Percentiles rank a stretch among this genome's conserved stretches.
Conservation (phyloP, 2,113 vertebrate species). For the Cairina moschata region DNA sequence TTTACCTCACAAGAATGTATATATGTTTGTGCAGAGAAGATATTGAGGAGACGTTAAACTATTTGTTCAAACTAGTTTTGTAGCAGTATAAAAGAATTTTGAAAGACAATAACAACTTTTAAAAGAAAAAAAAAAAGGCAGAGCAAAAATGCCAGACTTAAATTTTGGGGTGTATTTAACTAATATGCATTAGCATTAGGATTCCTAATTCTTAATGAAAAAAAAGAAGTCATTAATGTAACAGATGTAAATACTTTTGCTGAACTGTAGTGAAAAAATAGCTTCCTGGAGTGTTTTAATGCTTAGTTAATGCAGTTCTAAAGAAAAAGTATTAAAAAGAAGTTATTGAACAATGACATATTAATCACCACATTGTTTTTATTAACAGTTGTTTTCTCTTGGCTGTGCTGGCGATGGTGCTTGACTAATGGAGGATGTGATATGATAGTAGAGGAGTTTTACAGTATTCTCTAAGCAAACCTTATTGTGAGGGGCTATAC, state of each 20-base stretch:
- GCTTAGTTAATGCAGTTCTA: neutral
- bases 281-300: neutral
- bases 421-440: neutral
- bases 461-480: neutral
- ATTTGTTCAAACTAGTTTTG: neutral
- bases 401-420: neutral
- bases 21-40: neutral
- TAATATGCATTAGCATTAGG: neutral
- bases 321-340: neutral
- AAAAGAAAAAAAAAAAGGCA: neutral
- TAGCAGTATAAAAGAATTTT: neutral
- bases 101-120: neutral
- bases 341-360: neutral
- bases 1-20: neutral
- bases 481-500: neutral
- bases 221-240: neutral
- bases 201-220: neutral
- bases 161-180: neutral
- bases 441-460: neutral
- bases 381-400: neutral
- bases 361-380: neutral
- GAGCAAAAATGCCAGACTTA: neutral
- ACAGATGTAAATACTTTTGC: neutral
- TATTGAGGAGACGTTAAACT: neutral
- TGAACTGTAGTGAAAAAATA: neutral